Evolutionary conservation across 2,888 invertebrate genomes (phyloP).

Genomic region (Sinentomon sp.): DNA sequence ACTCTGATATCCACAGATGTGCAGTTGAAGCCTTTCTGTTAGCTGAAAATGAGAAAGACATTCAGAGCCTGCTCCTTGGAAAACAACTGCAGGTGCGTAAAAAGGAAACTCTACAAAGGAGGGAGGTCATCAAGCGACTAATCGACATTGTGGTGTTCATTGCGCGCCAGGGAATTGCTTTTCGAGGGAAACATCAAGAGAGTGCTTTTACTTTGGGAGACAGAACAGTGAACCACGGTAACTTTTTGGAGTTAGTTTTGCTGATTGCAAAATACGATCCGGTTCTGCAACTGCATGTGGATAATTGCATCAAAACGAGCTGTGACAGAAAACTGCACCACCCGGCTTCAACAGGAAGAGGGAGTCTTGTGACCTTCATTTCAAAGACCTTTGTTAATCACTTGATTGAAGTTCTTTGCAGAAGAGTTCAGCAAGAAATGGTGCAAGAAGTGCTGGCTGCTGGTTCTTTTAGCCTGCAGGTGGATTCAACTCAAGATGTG

Average conservation of each 20-base stretch:
- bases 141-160: slow-evolving; percentile 2
- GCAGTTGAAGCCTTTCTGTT: too few species aligned
- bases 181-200: slow-evolving; percentile 1
- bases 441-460: slow-evolving; percentile 2
- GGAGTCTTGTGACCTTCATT: neutral
- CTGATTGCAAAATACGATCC: slow-evolving; percentile 4
- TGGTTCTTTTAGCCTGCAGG: neutral
- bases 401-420: slow-evolving; percentile 1
- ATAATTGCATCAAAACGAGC: too few species aligned
- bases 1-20: too few species aligned
- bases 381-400: slow-evolving; percentile 4
- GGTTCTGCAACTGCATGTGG: slow-evolving; percentile 1
- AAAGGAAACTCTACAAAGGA: neutral
- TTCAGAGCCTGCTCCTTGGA: too few species aligned
- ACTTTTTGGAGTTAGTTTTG: slow-evolving; percentile 4
- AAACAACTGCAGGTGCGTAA: too few species aligned
- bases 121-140: neutral
- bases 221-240: slow-evolving; percentile 5
- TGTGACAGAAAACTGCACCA: too few species aligned
- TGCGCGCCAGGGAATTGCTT: slow-evolving; percentile 2
- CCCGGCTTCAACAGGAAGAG: too few species aligned
- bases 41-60: too few species aligned
- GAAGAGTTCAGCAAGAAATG: slow-evolving; percentile 1
- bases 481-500: slow-evolving; percentile 3
- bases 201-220: too few species aligned